These are phyloP conservation scores for Enteromius trimaculatus DNA, from an alignment of 2,797 vertebrate species.

Conservation along the genomic window DNA sequence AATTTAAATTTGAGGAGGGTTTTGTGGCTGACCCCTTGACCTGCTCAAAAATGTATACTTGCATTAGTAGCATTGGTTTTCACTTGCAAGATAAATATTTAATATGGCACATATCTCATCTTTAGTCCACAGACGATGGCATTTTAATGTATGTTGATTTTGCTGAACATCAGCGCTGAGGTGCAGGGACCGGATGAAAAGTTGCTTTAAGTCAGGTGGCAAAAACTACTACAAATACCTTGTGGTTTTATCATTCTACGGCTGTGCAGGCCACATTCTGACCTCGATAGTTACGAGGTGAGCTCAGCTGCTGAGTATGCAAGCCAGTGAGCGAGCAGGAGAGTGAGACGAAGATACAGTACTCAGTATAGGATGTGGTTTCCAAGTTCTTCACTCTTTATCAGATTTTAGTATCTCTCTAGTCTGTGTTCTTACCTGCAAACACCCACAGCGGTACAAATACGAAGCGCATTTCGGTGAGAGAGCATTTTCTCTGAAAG, in stretches of 20 bases:
- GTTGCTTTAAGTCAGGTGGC: constrained; percentile 34
- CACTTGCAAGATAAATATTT: neutral
- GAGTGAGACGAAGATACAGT: constrained; percentile 54
- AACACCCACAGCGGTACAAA: constrained; percentile 48
- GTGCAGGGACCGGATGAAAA: neutral
- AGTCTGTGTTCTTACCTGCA: constrained; percentile 55
- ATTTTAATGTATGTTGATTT: neutral
- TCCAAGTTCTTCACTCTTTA: constrained; percentile 40
- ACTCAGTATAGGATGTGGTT: constrained; percentile 60
- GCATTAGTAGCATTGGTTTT: neutral
- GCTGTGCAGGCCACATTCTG: constrained; percentile 53
- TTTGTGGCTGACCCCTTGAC: neutral
- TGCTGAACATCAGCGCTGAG: neutral
- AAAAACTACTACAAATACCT: constrained; percentile 51
- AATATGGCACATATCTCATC: neutral
- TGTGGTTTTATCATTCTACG: constrained; percentile 59
- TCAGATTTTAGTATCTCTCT: constrained; percentile 51
- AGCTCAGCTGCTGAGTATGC: constrained; percentile 50
- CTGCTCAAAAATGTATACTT: neutral
- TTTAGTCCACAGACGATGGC: neutral
- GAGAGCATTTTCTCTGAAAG: constrained; percentile 57
- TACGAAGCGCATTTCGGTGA: constrained; percentile 14
- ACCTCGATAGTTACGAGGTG: constrained; percentile 57
- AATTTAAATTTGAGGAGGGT: neutral
- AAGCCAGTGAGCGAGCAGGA: constrained; percentile 12